phyloP scores from a whole-genome alignment of 2,888 invertebrate species.

The Pristionchus maxplancki region DNA sequence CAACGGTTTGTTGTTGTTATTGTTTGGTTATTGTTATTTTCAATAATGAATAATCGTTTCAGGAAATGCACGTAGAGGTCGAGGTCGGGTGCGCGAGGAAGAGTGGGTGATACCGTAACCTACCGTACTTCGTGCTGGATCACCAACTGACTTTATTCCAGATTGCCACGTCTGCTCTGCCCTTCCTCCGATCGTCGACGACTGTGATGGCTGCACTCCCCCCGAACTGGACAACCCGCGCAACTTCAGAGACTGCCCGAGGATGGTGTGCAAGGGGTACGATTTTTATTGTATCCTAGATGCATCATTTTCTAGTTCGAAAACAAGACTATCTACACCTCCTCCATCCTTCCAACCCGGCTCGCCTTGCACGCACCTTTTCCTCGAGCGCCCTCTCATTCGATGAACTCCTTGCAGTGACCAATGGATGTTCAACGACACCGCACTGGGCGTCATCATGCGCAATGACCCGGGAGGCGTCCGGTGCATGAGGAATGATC shows the following conservation, averaged over 20 bases:
- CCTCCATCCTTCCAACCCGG: too few species aligned
- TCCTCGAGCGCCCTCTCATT: too few species aligned
- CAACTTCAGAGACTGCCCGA: neutral
- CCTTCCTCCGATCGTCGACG: neutral
- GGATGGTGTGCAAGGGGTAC: neutral
- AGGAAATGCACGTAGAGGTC: neutral
- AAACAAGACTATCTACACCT: too few species aligned
- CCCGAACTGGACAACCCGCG: neutral
- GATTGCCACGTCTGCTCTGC: neutral
- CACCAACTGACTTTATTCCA: neutral
- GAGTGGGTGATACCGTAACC: neutral
- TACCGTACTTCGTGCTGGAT: too few species aligned
- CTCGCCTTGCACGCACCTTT: too few species aligned
- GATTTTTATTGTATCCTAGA: neutral
- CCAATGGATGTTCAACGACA: neutral
- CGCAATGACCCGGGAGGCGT: neutral
- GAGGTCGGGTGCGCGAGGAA: neutral
- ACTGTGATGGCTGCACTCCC: neutral
- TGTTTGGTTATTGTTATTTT: too few species aligned
- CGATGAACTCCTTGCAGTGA: neutral
- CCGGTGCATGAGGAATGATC: neutral
- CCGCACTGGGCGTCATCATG: neutral
- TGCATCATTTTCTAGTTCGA: too few species aligned
- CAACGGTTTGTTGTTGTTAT: neutral
- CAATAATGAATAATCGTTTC: neutral